Conservation (phyloP, 1,140 invertebrate genomes). For the Lucilia sericata region DNA sequence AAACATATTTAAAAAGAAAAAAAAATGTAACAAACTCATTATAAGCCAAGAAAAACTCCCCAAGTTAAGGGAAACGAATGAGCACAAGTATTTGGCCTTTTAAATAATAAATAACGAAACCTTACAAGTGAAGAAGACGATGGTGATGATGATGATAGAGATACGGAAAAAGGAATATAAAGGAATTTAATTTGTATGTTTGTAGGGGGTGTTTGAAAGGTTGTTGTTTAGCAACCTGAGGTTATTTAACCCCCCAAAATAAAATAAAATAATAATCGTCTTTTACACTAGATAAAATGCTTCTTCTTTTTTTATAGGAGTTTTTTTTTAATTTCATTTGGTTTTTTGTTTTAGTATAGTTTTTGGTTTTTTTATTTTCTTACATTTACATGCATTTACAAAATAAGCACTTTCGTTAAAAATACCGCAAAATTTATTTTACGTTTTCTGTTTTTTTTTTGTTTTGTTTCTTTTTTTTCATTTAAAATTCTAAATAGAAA, state of each 20-base stretch:
- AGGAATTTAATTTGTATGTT: slow-evolving; percentile 10
- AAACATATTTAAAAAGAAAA: not conserved
- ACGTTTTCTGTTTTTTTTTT: slow-evolving; percentile 47
- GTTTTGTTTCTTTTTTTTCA: slow-evolving; percentile 7
- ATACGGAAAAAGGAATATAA: not conserved
- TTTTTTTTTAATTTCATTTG: not conserved
- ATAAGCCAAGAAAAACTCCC: not conserved
- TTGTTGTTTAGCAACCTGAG: slow-evolving; percentile 26
- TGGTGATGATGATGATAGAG: not conserved
- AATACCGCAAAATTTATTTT: slow-evolving; percentile 68
- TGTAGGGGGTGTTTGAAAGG: not conserved
- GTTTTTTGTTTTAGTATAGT: slow-evolving; percentile 46
- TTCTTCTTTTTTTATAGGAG: slow-evolving; percentile 39
- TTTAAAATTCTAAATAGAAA: slow-evolving; percentile 63
- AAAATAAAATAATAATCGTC: slow-evolving; percentile 23
- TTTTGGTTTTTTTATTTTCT: slow-evolving; percentile 48
- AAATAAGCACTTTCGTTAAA: slow-evolving; percentile 66
- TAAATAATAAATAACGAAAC: not conserved
- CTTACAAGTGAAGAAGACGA: not conserved
- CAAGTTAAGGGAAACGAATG: not conserved
- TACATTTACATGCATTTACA: slow-evolving; percentile 68
- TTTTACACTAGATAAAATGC: slow-evolving; percentile 31
- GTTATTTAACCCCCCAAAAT: not conserved
- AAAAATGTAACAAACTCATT: not conserved
- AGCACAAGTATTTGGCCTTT: not conserved